Evolutionary conservation across 2,113 vertebrate genomes (phyloP), one percentile per base, ranked within the genome.

Genomic region (Peucedramus taeniatus): DNA sequence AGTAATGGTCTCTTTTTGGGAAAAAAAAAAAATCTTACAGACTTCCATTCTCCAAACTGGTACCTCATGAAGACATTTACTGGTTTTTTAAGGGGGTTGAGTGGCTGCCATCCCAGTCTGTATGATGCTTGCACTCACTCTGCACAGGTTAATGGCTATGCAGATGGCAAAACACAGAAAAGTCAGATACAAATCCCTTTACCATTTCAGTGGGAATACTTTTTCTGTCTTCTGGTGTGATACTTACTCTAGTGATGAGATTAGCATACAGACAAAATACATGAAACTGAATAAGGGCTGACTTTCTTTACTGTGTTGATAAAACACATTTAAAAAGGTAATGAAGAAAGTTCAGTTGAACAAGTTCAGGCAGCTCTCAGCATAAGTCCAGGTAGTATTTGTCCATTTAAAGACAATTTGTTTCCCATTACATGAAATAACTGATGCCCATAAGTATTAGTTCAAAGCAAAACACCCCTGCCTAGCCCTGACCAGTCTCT

Each of bases 111-210:
- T 59, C 45, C 37, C 42, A 30, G 12, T 23, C 40, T 59, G 15
- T 68, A 31, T 45, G 37, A 50, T 64, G 51, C 14, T 0, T 24
- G 4, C 1, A 0, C 50, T 77, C 44, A 22, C 31, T 68, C 33
- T 77, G 23, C 49, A 16, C 15, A 9, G 35, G 49, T 47, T 76
- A 64, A 45, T 66, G 30, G 28, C 44, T 35, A 0, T 47, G 45
- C 42, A 61, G 60, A 42, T 56, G 60, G 35, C 26, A 83, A 59
- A 69, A 59, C 42, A 56, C 31, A 71, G 56, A 39, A 19, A 76
- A 83, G 28, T 51, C 37, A 78, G 54, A 19, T 39, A 39, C 16
- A 68, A 50, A 69, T 68, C 50, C 37, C 11, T 83, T 83, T 74
- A 14, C 72, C 35, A 5, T 75, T 87, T 96, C 61, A 82, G 18